Evolutionary conservation across 2,113 vertebrate genomes (phyloP).

Genomic region (Menidia beryllina): DNA sequence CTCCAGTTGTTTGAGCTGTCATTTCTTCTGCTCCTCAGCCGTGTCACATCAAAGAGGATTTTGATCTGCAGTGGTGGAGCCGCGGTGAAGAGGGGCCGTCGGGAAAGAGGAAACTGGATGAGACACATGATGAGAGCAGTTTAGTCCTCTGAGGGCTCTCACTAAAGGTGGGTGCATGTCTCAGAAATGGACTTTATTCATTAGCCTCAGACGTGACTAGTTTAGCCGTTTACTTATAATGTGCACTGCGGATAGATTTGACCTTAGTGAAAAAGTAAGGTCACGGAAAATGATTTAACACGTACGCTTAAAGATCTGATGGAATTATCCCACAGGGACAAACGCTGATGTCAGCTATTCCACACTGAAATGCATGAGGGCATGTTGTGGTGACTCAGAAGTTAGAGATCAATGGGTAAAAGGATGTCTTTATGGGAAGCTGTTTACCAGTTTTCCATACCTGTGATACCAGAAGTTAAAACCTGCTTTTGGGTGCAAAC

Average conservation of each 20-base stretch:
- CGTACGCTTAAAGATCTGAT: too few species aligned
- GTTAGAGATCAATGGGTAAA: too few species aligned
- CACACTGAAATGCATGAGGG: too few species aligned
- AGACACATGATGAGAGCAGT: constrained; percentile 27
- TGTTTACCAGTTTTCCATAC: too few species aligned
- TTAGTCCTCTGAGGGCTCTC: constrained; percentile 1
- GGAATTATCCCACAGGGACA: too few species aligned
- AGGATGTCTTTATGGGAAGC: too few species aligned
- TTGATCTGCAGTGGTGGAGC: constrained; percentile 74
- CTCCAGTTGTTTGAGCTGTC: constrained; percentile 20
- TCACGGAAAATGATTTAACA: too few species aligned
- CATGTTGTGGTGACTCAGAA: too few species aligned
- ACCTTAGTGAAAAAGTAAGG: not conserved
- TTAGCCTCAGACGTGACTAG: not conserved
- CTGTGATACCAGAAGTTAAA: too few species aligned
- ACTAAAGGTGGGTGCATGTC: constrained; percentile 34
- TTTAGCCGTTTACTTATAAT: not conserved
- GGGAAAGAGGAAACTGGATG: constrained; percentile 69
- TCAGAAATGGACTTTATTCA: not conserved
- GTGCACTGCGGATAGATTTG: not conserved
- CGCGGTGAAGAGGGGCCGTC: constrained; percentile 27
- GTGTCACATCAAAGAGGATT: constrained; percentile 71
- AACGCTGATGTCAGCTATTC: too few species aligned
- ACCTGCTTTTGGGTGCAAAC: too few species aligned
- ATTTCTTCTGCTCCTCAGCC: constrained; percentile 61